These are phyloP conservation scores for Gallinago jamesoni DNA, from an alignment of 2,113 vertebrate genomes.

Conservation along the genomic window DNA sequence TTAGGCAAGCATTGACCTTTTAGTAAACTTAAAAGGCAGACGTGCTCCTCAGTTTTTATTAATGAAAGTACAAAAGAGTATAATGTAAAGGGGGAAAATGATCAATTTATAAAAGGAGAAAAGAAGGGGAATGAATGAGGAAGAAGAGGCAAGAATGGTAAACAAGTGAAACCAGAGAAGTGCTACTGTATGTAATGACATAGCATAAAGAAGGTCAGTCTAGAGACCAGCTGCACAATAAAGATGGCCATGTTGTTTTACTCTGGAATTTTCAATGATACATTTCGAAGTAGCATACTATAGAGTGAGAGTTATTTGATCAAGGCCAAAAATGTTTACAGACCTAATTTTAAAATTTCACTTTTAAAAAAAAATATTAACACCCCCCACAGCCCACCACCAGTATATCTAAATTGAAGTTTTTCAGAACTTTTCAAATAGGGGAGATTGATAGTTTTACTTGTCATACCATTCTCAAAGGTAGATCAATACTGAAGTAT, in stretches of 20 bases:
- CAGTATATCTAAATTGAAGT: not conserved
- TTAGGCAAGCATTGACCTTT: not conserved
- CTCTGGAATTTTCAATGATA: not conserved
- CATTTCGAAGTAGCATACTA: not conserved
- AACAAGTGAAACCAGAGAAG: not conserved
- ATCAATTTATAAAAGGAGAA: not conserved
- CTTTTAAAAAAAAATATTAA: not conserved
- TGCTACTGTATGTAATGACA: not conserved
- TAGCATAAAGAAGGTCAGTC: not conserved
- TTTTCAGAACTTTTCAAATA: not conserved
- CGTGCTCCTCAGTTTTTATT: not conserved
- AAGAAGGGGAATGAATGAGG: not conserved
- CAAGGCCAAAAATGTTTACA: not conserved
- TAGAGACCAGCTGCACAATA: not conserved
- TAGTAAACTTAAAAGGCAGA: not conserved
- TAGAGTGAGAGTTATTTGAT: not conserved
- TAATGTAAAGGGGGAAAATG: not conserved
- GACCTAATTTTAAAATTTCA: not conserved
- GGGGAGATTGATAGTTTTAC: not conserved
- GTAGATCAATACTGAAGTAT: not conserved
- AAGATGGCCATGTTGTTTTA: not conserved
- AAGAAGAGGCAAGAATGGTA: not conserved
- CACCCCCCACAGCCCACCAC: fast-evolving
- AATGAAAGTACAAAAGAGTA: not conserved
- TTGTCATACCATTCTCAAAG: not conserved